A percentile compares a stretch with the other conserved stretches of the same genome.
Evolutionary conservation across 30 jellyfish, hydroid and myxozoan species (phyloP).

Genomic region (Catostylus mosaicus): DNA sequence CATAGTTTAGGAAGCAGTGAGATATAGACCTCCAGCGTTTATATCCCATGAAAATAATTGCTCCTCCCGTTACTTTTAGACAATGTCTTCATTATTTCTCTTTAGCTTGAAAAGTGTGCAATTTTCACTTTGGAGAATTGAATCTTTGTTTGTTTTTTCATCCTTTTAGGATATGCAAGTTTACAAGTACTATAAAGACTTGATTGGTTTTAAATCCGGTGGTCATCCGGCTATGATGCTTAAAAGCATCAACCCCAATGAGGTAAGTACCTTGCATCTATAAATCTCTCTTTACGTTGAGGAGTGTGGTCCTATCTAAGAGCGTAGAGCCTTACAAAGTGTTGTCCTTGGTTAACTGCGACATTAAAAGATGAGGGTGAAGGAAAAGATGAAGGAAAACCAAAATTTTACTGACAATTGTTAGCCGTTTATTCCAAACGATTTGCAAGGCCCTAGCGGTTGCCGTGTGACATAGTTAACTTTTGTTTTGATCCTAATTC

Average conservation of each 20-base stretch:
- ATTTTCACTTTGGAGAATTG: not conserved
- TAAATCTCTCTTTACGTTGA: not conserved
- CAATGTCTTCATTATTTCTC: not conserved
- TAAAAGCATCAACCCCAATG: not conserved
- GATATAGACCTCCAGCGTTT: not conserved
- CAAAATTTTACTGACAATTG: too few relatives aligned
- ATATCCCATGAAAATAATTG: not conserved
- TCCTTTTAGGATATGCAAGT: not conserved
- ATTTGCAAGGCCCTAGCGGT: too few relatives aligned
- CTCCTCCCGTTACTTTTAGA: not conserved
- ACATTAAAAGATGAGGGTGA: too few relatives aligned
- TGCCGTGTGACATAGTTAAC: too few relatives aligned
- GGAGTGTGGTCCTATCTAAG: too few relatives aligned
- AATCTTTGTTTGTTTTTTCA: not conserved
- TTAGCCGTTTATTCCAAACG: too few relatives aligned
- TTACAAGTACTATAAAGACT: not conserved
- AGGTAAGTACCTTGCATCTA: not conserved
- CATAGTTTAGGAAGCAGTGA: not conserved
- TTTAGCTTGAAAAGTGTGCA: not conserved
- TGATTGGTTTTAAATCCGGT: not conserved
- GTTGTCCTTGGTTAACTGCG: too few relatives aligned
- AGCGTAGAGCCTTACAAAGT: too few relatives aligned
- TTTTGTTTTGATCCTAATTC: too few relatives aligned
- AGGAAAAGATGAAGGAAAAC: too few relatives aligned
- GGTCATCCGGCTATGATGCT: not conserved